Percentiles rank a stretch among this genome's conserved stretches.
Evolutionary conservation across 2,797 vertebrate species (phyloP).

Genomic region (Halcyon badia): DNA sequence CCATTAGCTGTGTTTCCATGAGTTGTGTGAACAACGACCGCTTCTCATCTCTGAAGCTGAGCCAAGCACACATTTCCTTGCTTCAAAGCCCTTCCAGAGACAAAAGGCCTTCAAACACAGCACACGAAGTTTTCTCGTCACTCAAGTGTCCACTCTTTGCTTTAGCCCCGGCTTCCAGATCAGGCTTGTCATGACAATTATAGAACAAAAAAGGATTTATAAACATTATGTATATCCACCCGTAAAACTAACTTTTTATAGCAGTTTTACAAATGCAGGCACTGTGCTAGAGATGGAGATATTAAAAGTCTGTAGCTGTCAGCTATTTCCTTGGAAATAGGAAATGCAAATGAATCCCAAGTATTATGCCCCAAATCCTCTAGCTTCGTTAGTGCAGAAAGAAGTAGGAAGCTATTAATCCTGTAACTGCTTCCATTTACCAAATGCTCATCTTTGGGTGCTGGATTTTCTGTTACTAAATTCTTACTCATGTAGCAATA

Average conservation of each 20-base stretch:
- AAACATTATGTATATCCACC: background rate
- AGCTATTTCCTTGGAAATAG: conserved; percentile 21
- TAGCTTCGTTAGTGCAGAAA: background rate
- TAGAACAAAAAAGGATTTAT: background rate
- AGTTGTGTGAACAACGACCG: background rate
- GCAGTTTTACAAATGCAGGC: background rate
- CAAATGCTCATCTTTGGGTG: background rate
- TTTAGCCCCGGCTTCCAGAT: background rate
- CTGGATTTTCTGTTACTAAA: background rate
- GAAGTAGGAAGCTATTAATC: conserved; percentile 15
- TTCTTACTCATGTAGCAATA: background rate
- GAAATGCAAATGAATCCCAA: conserved; percentile 45
- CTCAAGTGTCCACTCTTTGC: background rate
- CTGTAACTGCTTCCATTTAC: background rate
- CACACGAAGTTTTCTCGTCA: background rate
- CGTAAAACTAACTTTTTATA: background rate
- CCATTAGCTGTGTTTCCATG: background rate
- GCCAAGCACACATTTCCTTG: background rate
- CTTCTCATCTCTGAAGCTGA: background rate
- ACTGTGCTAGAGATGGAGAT: background rate
- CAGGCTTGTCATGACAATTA: background rate
- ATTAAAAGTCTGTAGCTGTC: conserved; percentile 14
- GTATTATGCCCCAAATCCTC: conserved; percentile 30
- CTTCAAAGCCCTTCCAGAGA: background rate
- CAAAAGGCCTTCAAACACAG: background rate